A percentile compares a stretch with the other conserved stretches of the same genome.
Conservation (phyloP, 2,797 vertebrate genomes). For the Tenualosa thibaudeaui region DNA sequence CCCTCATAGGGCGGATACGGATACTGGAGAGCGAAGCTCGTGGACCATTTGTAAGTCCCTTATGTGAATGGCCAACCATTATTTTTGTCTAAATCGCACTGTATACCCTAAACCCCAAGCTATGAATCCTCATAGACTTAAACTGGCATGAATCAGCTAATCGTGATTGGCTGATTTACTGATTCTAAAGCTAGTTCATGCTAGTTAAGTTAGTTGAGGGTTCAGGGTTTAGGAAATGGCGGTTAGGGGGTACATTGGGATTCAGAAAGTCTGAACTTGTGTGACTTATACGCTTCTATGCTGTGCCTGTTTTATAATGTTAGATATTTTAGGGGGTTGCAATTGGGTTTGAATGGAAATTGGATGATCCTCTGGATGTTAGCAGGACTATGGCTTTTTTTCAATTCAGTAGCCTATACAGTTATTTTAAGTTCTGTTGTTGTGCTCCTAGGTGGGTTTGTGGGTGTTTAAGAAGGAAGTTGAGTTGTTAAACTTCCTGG, state of each 20-base stretch:
- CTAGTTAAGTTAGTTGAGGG: no score
- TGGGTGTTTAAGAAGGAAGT: neutral
- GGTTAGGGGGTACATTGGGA: no score
- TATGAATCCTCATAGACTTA: no score
- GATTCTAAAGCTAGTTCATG: no score
- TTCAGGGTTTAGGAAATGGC: no score
- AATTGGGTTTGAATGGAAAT: neutral
- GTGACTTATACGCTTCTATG: no score
- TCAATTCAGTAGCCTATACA: neutral
- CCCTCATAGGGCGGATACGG: conserved; percentile 46
- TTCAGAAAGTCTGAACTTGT: no score
- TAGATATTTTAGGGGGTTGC: neutral
- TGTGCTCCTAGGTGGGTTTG: neutral
- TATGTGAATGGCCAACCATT: neutral
- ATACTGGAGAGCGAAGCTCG: conserved; percentile 24
- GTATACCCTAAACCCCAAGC: no score
- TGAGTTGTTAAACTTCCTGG: neutral
- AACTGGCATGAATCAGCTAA: no score
- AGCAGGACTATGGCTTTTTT: neutral
- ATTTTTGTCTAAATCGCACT: neutral
- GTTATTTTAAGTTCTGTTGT: neutral
- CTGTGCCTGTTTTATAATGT: no score
- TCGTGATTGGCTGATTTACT: no score
- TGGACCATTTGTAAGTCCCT: conserved; percentile 29
- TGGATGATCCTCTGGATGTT: neutral